phyloP scores from a whole-genome alignment of 92 coral and sea anemone genomes.

The Hydrozoanthus gracilis region DNA sequence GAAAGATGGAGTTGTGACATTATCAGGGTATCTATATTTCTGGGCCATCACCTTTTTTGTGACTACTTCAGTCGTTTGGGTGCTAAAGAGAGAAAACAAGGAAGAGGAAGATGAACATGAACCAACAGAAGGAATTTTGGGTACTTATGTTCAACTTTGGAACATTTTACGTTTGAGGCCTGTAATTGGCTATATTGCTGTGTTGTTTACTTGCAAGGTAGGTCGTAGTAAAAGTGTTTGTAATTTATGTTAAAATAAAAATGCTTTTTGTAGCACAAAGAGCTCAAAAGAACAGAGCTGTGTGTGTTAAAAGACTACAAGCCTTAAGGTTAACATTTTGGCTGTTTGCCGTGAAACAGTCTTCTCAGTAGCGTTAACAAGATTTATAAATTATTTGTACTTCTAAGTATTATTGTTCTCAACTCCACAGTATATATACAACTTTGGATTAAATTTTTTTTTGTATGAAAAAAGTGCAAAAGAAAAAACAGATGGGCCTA shows the following conservation, averaged over 20 bases:
- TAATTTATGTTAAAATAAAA: neutral
- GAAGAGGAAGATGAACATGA: constrained; percentile 71
- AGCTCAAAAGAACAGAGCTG: no score
- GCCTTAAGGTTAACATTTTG: no score
- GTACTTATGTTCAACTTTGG: constrained; percentile 81
- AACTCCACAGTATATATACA: no score
- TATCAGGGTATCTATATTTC: constrained; percentile 84
- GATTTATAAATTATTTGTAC: no score
- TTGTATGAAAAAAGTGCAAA: no score
- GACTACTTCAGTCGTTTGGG: constrained; percentile 88
- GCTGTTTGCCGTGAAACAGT: no score
- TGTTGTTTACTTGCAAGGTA: constrained; percentile 94
- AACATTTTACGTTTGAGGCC: constrained; percentile 82
- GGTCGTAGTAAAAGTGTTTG: neutral
- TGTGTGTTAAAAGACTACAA: no score
- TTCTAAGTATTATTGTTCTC: no score
- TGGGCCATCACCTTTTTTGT: constrained; percentile 93
- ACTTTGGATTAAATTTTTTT: no score
- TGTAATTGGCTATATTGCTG: constrained; percentile 68
- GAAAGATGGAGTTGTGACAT: constrained; percentile 73
- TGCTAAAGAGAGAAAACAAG: constrained; percentile 85
- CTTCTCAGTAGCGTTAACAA: no score
- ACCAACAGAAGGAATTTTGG: constrained; percentile 74
- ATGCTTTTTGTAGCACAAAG: neutral
- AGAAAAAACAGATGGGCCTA: no score